phyloP scores from a whole-genome alignment of 2,888 invertebrate genomes.

The Rhagonycha lutea region DNA sequence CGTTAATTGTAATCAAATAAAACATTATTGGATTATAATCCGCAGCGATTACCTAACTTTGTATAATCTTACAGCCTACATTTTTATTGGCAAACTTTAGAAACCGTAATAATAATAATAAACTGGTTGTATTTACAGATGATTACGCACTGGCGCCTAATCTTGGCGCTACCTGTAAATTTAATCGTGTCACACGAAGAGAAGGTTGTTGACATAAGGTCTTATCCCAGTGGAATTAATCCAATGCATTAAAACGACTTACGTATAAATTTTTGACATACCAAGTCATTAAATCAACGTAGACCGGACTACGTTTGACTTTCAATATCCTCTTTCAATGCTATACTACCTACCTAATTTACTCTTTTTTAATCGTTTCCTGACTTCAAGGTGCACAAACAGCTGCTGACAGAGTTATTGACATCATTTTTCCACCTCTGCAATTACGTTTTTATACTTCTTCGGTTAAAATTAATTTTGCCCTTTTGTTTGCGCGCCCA shows the following conservation, averaged over 20 bases:
- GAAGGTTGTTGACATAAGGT: not conserved
- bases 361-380: not conserved
- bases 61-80: not conserved
- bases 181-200: not conserved
- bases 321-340: not conserved
- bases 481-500: not conserved
- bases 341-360: not conserved
- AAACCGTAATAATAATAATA: not conserved
- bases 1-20: not conserved
- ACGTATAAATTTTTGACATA: not conserved
- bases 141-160: conserved; percentile 1
- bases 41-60: no score
- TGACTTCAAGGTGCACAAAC: not conserved
- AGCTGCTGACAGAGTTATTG: not conserved
- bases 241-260: not conserved
- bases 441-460: not conserved
- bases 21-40: not conserved
- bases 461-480: not conserved
- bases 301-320: not conserved
- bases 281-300: not conserved
- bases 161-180: not conserved
- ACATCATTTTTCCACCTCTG: not conserved
- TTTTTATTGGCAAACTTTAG: not conserved
- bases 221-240: not conserved
- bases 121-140: not conserved